Evolutionary conservation across 1,140 invertebrate genomes (phyloP).

Genomic region (Kradibia gibbosae): DNA sequence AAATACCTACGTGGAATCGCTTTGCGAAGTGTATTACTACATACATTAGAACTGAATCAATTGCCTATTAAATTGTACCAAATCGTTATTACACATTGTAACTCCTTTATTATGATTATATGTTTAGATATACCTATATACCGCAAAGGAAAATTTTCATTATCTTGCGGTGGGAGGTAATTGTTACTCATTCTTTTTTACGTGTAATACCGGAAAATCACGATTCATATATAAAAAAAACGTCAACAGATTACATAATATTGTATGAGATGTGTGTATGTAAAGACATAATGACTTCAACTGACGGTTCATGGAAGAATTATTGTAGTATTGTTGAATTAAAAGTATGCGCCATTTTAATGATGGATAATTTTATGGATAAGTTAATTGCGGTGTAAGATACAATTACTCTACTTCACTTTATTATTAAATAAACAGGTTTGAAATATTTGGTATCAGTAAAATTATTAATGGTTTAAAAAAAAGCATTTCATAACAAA

Average conservation of each 20-base stretch:
- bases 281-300: neutral
- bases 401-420: conserved; percentile 15
- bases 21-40: neutral
- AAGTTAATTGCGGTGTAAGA: conserved; percentile 12
- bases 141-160: conserved; percentile 39
- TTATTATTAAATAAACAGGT: neutral
- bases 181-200: neutral
- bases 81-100: conserved; percentile 10
- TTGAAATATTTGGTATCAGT: neutral
- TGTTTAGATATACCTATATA: neutral
- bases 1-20: neutral
- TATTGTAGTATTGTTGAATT: conserved; percentile 16
- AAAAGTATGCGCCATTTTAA: neutral
- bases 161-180: neutral
- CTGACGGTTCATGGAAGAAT: conserved; percentile 11
- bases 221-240: neutral
- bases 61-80: neutral
- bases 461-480: neutral
- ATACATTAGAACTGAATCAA: neutral
- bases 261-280: neutral
- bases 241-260: conserved; percentile 24
- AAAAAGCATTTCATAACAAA: neutral
- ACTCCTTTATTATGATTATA: neutral
- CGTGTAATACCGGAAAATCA: conserved; percentile 35
- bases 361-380: conserved; percentile 1